Percentiles rank a stretch among this genome's conserved stretches.
phyloP scores from a whole-genome alignment of 2,888 invertebrate genomes.

The Oscheius myriophilus region DNA sequence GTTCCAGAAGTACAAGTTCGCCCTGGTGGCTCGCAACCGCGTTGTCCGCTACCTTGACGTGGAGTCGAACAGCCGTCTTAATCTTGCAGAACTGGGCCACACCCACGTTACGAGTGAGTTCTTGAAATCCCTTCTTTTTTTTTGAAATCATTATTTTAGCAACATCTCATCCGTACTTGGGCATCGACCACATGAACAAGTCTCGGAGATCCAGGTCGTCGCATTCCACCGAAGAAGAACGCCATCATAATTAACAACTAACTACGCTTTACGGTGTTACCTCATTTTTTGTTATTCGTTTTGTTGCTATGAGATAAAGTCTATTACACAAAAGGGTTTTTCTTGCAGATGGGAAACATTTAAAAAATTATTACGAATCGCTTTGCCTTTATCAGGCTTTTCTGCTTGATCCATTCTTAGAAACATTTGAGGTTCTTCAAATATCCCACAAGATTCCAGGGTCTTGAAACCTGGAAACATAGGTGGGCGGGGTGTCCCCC shows the following conservation, averaged over 20 bases:
- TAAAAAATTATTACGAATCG: too few relatives aligned
- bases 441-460: too few relatives aligned
- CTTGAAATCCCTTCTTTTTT: background rate
- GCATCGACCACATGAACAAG: conserved; percentile 96
- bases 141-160: background rate
- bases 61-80: conserved; percentile 28
- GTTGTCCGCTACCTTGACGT: conserved; percentile 39
- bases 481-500: too few relatives aligned
- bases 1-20: conserved; percentile 93
- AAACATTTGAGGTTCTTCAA: too few relatives aligned
- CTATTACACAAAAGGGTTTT: too few relatives aligned
- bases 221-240: conserved; percentile 96
- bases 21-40: conserved; percentile 77
- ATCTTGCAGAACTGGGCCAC: conserved; percentile 35
- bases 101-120: conserved; percentile 18
- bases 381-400: too few relatives aligned
- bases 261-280: too few relatives aligned
- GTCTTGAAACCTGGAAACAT: too few relatives aligned
- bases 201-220: conserved; percentile 93
- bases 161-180: conserved; percentile 76
- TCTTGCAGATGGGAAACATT: too few relatives aligned
- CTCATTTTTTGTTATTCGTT: too few relatives aligned
- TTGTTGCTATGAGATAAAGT: too few relatives aligned
- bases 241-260: conserved; percentile 99
- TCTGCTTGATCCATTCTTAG: too few relatives aligned